Conservation (phyloP, 2,888 invertebrate genomes). For the Oxytorus armatus region DNA sequence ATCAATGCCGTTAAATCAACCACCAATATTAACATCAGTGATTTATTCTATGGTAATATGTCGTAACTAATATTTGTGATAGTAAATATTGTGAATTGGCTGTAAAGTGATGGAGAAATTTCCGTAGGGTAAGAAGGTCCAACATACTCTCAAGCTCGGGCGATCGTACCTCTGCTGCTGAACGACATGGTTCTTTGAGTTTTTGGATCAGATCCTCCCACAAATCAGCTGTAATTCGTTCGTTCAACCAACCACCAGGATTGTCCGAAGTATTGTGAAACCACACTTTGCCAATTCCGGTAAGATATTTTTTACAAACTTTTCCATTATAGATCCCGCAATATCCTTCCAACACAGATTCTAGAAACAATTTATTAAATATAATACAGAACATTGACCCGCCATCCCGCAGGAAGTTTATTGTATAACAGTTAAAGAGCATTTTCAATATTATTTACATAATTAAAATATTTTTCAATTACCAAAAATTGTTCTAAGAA, state of each 20-base stretch:
- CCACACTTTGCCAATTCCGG: slow-evolving; percentile 89
- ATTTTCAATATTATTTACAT: background rate
- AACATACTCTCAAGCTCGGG: slow-evolving; percentile 29
- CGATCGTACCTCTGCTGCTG: slow-evolving; percentile 90
- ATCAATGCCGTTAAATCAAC: too few relatives aligned
- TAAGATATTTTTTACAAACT: slow-evolving; percentile 90
- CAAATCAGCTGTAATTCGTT: slow-evolving; percentile 92
- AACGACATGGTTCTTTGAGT: slow-evolving; percentile 93
- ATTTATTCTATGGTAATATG: too few relatives aligned
- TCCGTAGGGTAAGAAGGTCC: too few relatives aligned
- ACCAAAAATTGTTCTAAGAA: too few relatives aligned
- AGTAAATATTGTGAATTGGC: too few relatives aligned
- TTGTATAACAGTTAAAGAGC: background rate
- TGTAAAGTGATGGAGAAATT: too few relatives aligned
- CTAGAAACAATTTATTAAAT: slow-evolving; percentile 13
- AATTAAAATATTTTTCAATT: background rate
- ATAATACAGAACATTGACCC: background rate
- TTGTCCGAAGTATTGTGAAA: slow-evolving; percentile 89
- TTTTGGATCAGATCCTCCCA: slow-evolving; percentile 95
- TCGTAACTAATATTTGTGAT: too few relatives aligned
- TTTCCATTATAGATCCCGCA: slow-evolving; percentile 95
- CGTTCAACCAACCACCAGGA: slow-evolving; percentile 92
- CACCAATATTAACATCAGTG: too few relatives aligned
- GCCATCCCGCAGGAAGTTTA: background rate
- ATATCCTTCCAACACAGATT: slow-evolving; percentile 86